These are phyloP conservation scores for Lutjanus erythropterus DNA, from an alignment of 2,113 vertebrate species.

Conservation along the genomic window DNA sequence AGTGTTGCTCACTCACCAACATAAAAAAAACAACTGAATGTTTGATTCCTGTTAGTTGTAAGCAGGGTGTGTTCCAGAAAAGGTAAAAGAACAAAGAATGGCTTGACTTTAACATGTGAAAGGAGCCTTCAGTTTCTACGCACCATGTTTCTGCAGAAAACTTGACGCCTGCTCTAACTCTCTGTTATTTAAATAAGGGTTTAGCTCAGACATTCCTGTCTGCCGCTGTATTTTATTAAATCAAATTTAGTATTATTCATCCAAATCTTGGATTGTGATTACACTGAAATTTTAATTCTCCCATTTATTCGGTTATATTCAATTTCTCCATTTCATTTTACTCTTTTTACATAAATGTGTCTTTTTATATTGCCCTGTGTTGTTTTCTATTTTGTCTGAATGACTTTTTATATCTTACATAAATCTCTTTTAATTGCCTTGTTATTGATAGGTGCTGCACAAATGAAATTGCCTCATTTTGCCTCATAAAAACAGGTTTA, in stretches of 20 bases:
- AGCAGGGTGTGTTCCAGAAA: not conserved
- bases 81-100: not conserved
- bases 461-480: not conserved
- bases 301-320: not conserved
- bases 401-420: too few species aligned
- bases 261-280: not conserved
- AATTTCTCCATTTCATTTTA: too few species aligned
- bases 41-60: not conserved
- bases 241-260: not conserved
- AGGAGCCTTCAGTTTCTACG: not conserved
- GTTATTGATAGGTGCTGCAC: not conserved
- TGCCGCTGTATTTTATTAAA: not conserved
- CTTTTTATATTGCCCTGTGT: not conserved
- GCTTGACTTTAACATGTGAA: not conserved
- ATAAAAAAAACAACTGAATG: not conserved
- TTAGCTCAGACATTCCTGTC: not conserved
- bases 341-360: not conserved
- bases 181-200: not conserved
- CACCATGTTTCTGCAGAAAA: not conserved
- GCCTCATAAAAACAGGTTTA: not conserved
- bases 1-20: not conserved
- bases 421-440: not conserved
- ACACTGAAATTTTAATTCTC: not conserved
- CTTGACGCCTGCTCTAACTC: not conserved
- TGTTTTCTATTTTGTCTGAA: not conserved